phyloP scores from a whole-genome alignment of 2,888 invertebrate species.

The Onchidella celtica region DNA sequence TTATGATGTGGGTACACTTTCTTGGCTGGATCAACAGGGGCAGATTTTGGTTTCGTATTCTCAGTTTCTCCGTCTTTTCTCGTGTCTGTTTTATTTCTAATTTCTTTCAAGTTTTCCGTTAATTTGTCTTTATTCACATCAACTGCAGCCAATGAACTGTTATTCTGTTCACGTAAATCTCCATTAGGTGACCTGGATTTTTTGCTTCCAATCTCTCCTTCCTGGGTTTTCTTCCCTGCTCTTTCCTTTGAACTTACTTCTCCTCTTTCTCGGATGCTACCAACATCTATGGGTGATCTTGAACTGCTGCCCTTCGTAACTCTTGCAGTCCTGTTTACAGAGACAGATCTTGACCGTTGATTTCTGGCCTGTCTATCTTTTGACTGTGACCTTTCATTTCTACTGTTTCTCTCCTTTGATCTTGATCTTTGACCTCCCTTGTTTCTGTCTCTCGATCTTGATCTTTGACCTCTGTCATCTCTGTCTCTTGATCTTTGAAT shows the following conservation, averaged over 20 bases:
- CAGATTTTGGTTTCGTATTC: too few relatives aligned
- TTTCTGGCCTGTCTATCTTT: conserved; percentile 22
- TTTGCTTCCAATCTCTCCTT: too few relatives aligned
- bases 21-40: conserved; percentile 37
- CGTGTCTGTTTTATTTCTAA: not conserved
- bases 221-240: too few relatives aligned
- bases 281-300: not conserved
- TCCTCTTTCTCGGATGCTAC: not conserved
- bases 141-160: too few relatives aligned
- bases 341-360: conserved; percentile 34
- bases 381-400: conserved; percentile 10
- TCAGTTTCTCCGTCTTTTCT: not conserved
- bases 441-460: conserved; percentile 20
- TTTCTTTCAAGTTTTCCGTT: not conserved
- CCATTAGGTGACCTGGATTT: too few relatives aligned
- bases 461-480: not conserved
- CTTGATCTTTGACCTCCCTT: conserved; percentile 38
- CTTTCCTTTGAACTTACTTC: not conserved
- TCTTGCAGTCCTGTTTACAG: not conserved
- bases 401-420: conserved; percentile 21
- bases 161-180: too few relatives aligned
- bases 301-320: not conserved
- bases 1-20: conserved; percentile 47
- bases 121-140: too few relatives aligned
- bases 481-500: conserved; percentile 38